These are phyloP conservation scores for Carassius gibelio DNA, from an alignment of 2,113 vertebrate species.

Conservation along the genomic window DNA sequence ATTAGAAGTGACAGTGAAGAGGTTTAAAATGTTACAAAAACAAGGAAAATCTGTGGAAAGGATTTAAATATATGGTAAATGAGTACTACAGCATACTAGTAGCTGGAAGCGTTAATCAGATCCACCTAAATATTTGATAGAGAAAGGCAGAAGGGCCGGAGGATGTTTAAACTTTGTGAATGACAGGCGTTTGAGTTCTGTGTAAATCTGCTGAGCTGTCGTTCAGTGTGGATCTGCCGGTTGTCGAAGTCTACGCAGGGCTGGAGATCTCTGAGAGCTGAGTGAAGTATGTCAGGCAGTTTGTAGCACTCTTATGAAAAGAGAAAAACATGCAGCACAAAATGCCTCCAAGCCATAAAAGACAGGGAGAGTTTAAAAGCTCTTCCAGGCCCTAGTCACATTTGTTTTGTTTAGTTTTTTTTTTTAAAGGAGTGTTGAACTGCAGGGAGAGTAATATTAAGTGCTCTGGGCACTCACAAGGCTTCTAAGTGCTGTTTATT, in stretches of 20 bases:
- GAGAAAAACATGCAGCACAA: slow-evolving; percentile 44
- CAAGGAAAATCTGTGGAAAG: background rate
- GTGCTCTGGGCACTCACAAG: slow-evolving; percentile 42
- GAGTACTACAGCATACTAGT: background rate
- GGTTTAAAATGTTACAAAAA: background rate
- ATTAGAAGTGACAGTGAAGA: background rate
- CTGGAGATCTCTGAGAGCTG: slow-evolving; percentile 13
- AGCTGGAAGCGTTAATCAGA: slow-evolving; percentile 1
- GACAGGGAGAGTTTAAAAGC: slow-evolving; percentile 49
- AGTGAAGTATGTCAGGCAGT: slow-evolving; percentile 17
- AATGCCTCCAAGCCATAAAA: slow-evolving; percentile 26
- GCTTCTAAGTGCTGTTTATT: slow-evolving; percentile 40
- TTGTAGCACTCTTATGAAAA: slow-evolving; percentile 41
- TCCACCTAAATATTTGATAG: background rate
- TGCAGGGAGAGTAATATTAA: slow-evolving; percentile 30
- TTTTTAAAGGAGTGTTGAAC: background rate
- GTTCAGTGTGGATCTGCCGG: background rate
- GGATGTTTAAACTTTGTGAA: slow-evolving; percentile 20
- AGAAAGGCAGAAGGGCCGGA: background rate
- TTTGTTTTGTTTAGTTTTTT: background rate
- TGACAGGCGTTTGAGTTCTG: background rate
- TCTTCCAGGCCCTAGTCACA: slow-evolving; percentile 19
- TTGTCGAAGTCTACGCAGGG: background rate
- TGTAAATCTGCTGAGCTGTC: slow-evolving; percentile 12
- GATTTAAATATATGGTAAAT: background rate